Evolutionary conservation across 2,113 vertebrate genomes (phyloP).

Genomic region (Lepisosteus osseus): DNA sequence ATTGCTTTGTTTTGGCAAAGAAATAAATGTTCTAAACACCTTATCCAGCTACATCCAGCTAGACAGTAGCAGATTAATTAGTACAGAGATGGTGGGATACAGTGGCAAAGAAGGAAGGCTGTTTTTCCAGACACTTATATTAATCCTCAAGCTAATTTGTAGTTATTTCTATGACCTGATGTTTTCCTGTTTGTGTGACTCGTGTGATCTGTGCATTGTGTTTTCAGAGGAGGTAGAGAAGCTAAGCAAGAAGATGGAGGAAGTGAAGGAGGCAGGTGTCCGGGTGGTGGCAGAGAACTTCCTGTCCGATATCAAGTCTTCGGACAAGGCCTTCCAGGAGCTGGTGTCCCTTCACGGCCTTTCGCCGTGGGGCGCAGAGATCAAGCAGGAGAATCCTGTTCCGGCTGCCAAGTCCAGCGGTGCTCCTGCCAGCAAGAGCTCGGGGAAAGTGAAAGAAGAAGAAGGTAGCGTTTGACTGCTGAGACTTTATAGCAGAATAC

Average conservation of each 20-base stretch:
- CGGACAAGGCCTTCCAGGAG: constrained; percentile 78
- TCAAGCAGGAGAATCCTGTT: constrained; percentile 71
- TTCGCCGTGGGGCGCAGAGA: constrained; percentile 87
- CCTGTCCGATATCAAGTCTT: constrained; percentile 76
- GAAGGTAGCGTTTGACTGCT: constrained; percentile 67
- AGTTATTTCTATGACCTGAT: no score
- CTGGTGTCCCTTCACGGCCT: constrained; percentile 78
- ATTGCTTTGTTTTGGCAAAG: no score
- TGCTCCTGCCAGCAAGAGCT: constrained; percentile 69
- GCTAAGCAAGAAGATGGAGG: constrained; percentile 96
- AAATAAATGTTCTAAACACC: no score
- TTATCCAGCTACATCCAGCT: no score
- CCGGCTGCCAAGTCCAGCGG: constrained; percentile 70
- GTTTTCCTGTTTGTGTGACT: no score
- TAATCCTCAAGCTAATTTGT: no score
- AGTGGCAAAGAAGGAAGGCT: no score
- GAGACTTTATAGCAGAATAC: no score
- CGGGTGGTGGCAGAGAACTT: constrained; percentile 86
- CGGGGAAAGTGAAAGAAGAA: constrained; percentile 79
- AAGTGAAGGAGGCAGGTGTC: constrained; percentile 79
- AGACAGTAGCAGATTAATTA: no score
- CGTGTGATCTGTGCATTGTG: background rate
- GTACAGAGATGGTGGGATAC: no score
- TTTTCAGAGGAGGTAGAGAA: constrained; percentile 90
- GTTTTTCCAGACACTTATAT: no score